Conservation (phyloP, 2,888 invertebrate genomes). For the Abscondita cerata region DNA sequence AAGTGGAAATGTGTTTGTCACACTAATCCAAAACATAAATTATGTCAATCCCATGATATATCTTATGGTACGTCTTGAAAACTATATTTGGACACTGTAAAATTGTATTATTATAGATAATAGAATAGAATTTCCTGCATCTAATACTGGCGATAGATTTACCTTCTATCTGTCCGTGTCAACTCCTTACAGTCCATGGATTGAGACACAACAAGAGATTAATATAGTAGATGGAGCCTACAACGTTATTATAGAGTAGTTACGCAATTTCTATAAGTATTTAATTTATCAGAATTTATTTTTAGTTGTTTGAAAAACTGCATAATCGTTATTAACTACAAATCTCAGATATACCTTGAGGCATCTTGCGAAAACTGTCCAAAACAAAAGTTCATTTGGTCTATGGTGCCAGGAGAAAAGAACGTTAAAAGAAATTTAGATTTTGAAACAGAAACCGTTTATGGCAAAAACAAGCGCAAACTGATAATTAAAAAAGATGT, state of each 20-base stretch:
- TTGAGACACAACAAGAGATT: conserved; percentile 2
- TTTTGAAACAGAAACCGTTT: conserved; percentile 14
- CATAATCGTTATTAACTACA: neutral
- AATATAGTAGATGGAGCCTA: conserved; percentile 5
- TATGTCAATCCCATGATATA: neutral
- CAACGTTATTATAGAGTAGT: conserved; percentile 8
- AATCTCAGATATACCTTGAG: neutral
- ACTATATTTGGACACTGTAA: too few species aligned
- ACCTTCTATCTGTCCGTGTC: neutral
- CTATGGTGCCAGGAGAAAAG: neutral
- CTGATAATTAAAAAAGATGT: conserved; percentile 17
- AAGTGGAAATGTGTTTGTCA: conserved; percentile 8
- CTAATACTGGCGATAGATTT: neutral
- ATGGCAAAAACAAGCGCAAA: conserved; percentile 3
- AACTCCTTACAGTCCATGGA: conserved; percentile 12
- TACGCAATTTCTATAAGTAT: too few species aligned
- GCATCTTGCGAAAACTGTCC: conserved; percentile 15
- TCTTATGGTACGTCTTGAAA: conserved; percentile 1
- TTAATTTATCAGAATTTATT: too few species aligned
- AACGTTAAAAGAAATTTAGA: conserved; percentile 10
- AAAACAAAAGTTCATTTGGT: conserved; percentile 10
- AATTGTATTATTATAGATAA: conserved; percentile 6
- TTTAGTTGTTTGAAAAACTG: conserved; percentile 22
- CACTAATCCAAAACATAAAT: neutral
- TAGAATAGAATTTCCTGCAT: neutral